Base-by-base conservation (phyloP, 2,797 vertebrate species). In the Sardinella longiceps region DNA sequence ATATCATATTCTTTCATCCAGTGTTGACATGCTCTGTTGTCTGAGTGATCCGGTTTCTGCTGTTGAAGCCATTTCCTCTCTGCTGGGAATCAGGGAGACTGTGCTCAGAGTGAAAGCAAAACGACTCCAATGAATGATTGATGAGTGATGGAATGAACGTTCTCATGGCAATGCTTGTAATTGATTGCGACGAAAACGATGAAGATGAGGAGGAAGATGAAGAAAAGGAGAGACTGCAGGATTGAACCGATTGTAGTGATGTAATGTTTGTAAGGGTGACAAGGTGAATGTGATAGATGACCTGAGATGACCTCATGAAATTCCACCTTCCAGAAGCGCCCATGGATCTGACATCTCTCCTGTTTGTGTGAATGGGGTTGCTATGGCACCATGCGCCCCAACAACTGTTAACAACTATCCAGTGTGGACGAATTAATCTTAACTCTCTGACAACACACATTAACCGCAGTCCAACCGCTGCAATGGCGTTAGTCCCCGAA, bases 231-330 rank as follows among this genome's bases (percentile, higher is more conserved):
- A 74, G 14, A 18, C 5, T 74, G 14, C 10, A 37, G 25, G 66
- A 37, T 74, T 74, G 39, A 5, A 74, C 30, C 5, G 15, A 74
- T 74, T 74, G 14, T 18, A 33, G 66, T 37, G 33, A 74, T 39
- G n/a, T 74, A 20, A 74, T 74, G 66, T 74, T 74, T 39, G 70
- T 23, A 23, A 43, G 5, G 37, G 18, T 77, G 70, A 43, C 2
- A 18, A 20, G 37, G 37, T 43, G 37, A 7, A 18, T 7, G 37
- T 77, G 70, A 77, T 77, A 43, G 37, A 77, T 70, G 30, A 33
- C 30, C 66, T 70, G 66, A 70, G 28, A 70, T 43, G 70, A 43
- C 70, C 70, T 77, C 5, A 77, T 77, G 70, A 77, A 77, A 77
- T 77, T 77, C 70, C 70, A 33, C 18, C 33, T 77, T 37, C 1